These are phyloP conservation scores for Brienomyrus longianalis DNA, from an alignment of 2,113 vertebrate genomes.

Conservation along the genomic window DNA sequence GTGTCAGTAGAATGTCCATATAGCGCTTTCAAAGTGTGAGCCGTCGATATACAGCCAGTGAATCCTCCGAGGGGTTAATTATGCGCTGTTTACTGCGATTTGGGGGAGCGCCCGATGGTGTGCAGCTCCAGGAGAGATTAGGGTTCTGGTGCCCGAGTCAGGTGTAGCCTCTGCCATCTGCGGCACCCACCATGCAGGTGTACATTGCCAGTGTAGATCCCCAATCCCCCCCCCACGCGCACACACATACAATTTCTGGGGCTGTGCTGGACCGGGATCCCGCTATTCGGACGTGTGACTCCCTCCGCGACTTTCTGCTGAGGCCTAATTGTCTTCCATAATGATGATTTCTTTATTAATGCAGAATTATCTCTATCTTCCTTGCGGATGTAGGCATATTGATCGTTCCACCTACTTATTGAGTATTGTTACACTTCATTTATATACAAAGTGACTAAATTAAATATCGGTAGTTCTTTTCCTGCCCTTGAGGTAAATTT, in stretches of 20 bases:
- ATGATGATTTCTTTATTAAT: not conserved
- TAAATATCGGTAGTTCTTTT: not conserved
- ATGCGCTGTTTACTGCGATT: not conserved
- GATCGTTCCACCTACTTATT: not conserved
- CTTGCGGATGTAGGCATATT: not conserved
- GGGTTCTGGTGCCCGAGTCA: not conserved
- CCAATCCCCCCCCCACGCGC: not conserved
- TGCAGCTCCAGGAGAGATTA: not conserved
- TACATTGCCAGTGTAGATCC: not conserved
- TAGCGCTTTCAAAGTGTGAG: not conserved
- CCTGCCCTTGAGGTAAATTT: not conserved
- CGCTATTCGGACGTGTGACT: not conserved
- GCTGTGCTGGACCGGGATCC: not conserved
- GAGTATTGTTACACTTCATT: not conserved
- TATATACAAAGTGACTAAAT: not conserved
- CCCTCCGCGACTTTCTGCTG: not conserved
- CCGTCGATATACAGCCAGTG: not conserved
- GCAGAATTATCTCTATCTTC: not conserved
- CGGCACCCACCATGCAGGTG: not conserved
- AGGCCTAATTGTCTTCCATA: not conserved
- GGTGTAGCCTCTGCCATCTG: not conserved
- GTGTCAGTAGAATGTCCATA: not conserved
- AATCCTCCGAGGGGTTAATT: not conserved
- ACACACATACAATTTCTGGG: not conserved
- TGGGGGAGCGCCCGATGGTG: not conserved